Evolutionary conservation across 2,888 invertebrate species (phyloP).

Genomic region (Pseudanteris insignis): DNA sequence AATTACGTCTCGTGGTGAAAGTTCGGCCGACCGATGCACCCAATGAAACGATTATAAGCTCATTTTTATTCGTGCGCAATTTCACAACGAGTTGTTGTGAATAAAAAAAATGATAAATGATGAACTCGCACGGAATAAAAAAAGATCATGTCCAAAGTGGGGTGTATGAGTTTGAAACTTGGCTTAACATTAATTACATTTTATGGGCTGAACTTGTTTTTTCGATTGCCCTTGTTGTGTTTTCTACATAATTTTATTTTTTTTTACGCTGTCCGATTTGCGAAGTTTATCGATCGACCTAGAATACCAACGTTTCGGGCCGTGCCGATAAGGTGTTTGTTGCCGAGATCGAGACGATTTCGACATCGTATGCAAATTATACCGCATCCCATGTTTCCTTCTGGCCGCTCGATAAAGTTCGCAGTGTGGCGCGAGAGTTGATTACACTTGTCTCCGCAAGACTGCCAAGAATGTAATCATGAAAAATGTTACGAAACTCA

Average conservation of each 20-base stretch:
- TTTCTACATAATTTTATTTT: neutral
- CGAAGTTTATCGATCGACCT: slow-evolving; percentile 30
- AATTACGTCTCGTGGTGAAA: neutral
- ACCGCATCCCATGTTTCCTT: slow-evolving; percentile 23
- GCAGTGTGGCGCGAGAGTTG: slow-evolving; percentile 19
- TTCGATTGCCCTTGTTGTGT: slow-evolving; percentile 1
- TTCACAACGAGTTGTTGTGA: slow-evolving; percentile 3
- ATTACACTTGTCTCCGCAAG: slow-evolving; percentile 25
- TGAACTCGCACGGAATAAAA: neutral
- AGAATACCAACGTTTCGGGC: slow-evolving; percentile 23
- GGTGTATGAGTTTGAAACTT: too few relatives aligned
- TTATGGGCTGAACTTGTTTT: slow-evolving; percentile 7
- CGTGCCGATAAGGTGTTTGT: slow-evolving; percentile 27
- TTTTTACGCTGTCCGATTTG: slow-evolving; percentile 1
- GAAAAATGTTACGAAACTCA: slow-evolving; percentile 15
- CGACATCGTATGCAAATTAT: slow-evolving; percentile 32
- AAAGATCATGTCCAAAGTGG: too few relatives aligned
- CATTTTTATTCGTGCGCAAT: neutral
- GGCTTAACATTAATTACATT: slow-evolving; percentile 8
- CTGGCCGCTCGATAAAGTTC: slow-evolving; percentile 24
- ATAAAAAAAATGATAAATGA: slow-evolving; percentile 18
- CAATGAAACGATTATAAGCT: too few relatives aligned
- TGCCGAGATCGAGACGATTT: slow-evolving; percentile 28
- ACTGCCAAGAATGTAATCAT: slow-evolving; percentile 24
- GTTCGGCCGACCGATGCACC: neutral